Percentiles rank a stretch among this genome's conserved stretches.
Conservation (phyloP, 2,888 invertebrate genomes). For the Eupsilia transversa region DNA sequence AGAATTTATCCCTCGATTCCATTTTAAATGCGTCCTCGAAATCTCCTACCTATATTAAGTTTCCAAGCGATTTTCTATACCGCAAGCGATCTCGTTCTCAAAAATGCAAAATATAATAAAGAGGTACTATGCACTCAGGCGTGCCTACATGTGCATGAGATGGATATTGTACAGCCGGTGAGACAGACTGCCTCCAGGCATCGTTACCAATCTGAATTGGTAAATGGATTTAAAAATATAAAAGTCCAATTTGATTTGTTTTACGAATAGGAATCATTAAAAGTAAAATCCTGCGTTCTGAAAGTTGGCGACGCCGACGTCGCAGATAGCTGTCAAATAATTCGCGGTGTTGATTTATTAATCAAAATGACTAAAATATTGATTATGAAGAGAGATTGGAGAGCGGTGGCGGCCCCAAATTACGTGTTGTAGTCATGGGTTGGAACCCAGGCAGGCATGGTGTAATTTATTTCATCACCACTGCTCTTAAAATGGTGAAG, state of each 20-base stretch:
- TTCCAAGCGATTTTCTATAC: constrained; percentile 6
- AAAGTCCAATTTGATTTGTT: background rate
- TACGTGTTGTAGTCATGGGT: too few species aligned
- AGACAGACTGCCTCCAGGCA: constrained; percentile 18
- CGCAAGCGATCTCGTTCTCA: constrained; percentile 11
- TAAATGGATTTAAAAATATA: constrained; percentile 22
- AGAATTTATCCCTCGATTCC: constrained; percentile 25
- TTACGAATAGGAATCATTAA: background rate
- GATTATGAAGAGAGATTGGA: too few species aligned
- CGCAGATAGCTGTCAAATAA: too few species aligned
- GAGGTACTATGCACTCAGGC: background rate
- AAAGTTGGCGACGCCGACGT: too few species aligned
- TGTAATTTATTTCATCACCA: too few species aligned
- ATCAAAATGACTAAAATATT: too few species aligned
- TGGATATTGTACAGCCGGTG: constrained; percentile 6
- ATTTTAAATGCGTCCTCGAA: constrained; percentile 29
- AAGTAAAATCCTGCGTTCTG: background rate
- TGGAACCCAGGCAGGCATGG: too few species aligned
- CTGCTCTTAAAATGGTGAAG: too few species aligned
- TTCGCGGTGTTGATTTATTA: too few species aligned
- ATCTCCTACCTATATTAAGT: constrained; percentile 6
- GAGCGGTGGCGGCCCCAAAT: too few species aligned
- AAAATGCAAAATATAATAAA: constrained; percentile 24
- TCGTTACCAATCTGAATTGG: constrained; percentile 16
- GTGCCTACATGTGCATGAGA: background rate